Base-by-base conservation (phyloP, 2,113 vertebrate species). In the Aegithalos caudatus region DNA sequence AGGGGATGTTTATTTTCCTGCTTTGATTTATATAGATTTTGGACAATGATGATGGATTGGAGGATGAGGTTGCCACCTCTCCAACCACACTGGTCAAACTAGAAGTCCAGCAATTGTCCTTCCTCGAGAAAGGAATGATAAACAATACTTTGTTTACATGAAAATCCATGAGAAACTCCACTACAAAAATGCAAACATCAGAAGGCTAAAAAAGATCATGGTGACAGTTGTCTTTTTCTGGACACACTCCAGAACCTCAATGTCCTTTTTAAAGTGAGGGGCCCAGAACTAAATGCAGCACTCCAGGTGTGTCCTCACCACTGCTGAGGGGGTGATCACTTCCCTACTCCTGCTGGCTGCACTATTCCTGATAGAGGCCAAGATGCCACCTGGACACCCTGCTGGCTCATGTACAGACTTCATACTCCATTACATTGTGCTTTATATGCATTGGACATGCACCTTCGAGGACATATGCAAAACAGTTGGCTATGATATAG, bases 271-370 rank as follows among this genome's bases (percentile, higher is more conserved):
- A 42, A 64, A 72, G 1, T 42, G 37, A 44, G 27, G 2, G 31
- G 12, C 18, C 14, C 51, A 50, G 31, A 57, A 44, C 18, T 19
- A 31, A 42, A 7, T 0, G 0, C 31, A 57, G 22, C 22, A 11
- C 18, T 35, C 21, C 14, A 37, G 42, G 12, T 50, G 22, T 15
- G 8, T 6, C 27, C 10, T 42, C 58, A 50, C 4, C 21, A 37
- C 6, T 37, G 50, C 12, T 0, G 0, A 50, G 5, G 31, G 7
- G 11, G 2, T 1, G 2, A 72, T 50, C 25, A 4, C 27, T 57
- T 31, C 42, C 48, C 33, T 44, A 23, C 35, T 50, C 8, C 50
- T 50, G 6, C 50, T 35, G 25, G 11, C 66, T 29, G 37, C 21
- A 57, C 31, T 42, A 2, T 12, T 72, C 50, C 20, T 57, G 50